Base-by-base conservation (phyloP, 2,888 invertebrate species). In the Drosophila anomelani region DNA sequence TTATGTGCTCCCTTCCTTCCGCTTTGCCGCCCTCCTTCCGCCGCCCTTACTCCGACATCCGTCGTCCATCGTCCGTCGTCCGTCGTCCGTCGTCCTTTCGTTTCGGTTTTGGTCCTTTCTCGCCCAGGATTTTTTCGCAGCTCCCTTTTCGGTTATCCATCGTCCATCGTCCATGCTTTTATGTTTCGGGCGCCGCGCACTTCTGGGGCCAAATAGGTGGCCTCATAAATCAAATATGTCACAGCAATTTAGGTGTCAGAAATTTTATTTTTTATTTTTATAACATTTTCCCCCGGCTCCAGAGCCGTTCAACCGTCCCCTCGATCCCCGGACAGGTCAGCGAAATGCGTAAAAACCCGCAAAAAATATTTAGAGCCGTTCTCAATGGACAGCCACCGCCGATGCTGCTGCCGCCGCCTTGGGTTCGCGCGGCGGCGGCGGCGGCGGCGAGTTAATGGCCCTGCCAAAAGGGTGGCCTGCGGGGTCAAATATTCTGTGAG, bases 161-260 rank as follows among this genome's bases (percentile, higher is more conserved):
- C 68, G 68, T 49, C 70, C 62, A 46, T 46, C 49, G 69, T 69
- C 67, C 73, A 81, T 66, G 79, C 68, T 75, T 74, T 74, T 74
- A 74, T 74, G 73, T 73, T 75, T 61, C 47, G 23, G 70, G 54
- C 60, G 64, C 53, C 72, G 84, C 84, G 81, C 78, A 83, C 81
- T 88, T 84, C 84, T 85, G 81, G 84, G 88, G 73, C 85, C 85
- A 87, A 86, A 86, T 86, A 86, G 86, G 86, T 89, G 89, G 89
- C 86, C 88, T 86, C 86, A 86, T 86, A 86, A 86, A 86, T 89
- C 86, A 89, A 86, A 89, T 89, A 86, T 86, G 89, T 86, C 86
- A 86, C 86, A 86, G 86, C 89, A 86, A 89, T 86, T 89, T 86
- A 89, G 86, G 89, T 88, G 86, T 88, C 88, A 86, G 76, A 89